Evolutionary conservation across 2,888 invertebrate genomes (phyloP).

Genomic region (Papilio gigon): DNA sequence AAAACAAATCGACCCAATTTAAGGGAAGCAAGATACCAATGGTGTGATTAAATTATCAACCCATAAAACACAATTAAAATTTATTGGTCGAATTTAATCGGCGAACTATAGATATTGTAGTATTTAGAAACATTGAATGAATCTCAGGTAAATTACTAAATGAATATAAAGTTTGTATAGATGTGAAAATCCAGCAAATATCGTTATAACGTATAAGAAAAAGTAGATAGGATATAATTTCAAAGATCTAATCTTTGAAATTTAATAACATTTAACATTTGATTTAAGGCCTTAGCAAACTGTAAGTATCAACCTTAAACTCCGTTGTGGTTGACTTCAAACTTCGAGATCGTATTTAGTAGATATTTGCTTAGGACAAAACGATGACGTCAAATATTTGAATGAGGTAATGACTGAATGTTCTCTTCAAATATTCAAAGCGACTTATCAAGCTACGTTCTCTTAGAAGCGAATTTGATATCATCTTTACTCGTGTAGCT

Average conservation of each 20-base stretch:
- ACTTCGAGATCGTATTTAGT: slow-evolving; percentile 44
- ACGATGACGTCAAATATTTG: slow-evolving; percentile 68
- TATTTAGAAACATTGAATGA: too few relatives aligned
- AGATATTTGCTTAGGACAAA: slow-evolving; percentile 50
- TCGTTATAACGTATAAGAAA: neutral
- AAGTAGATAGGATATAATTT: too few relatives aligned
- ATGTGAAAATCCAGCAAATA: neutral
- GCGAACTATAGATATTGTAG: too few relatives aligned
- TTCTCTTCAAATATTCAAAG: slow-evolving; percentile 34
- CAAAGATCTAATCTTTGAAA: slow-evolving; percentile 18
- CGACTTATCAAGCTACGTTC: slow-evolving; percentile 20
- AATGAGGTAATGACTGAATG: slow-evolving; percentile 62
- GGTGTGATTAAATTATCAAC: neutral
- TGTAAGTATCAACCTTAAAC: slow-evolving; percentile 30
- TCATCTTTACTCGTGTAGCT: neutral
- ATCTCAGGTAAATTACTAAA: neutral
- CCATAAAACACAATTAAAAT: neutral
- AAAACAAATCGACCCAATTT: neutral
- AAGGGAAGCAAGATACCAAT: neutral
- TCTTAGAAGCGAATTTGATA: neutral
- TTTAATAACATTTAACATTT: slow-evolving; percentile 36
- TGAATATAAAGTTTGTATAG: neutral
- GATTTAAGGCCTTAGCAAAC: slow-evolving; percentile 29
- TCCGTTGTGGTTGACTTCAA: slow-evolving; percentile 36
- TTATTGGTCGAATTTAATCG: too few relatives aligned